Evolutionary conservation across 2,888 invertebrate species (phyloP).

Genomic region (Cephus pygmeus): DNA sequence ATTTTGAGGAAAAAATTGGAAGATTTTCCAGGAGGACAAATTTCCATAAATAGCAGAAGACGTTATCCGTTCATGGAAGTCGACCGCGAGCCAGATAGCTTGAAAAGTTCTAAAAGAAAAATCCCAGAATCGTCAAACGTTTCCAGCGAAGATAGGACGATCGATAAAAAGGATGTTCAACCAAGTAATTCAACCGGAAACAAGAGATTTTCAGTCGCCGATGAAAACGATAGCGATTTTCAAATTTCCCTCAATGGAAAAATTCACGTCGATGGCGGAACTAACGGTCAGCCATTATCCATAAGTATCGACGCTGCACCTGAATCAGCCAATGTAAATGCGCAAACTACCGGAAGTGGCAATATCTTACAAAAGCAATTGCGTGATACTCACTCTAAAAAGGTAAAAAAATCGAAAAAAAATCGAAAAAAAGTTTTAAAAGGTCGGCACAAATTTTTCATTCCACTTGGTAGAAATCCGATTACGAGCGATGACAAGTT

Average conservation of each 20-base stretch:
- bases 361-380: neutral
- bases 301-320: slow-evolving; percentile 41
- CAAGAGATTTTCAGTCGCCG: neutral
- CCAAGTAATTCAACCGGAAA: neutral
- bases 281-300: slow-evolving; percentile 35
- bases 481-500: neutral
- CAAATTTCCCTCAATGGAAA: slow-evolving; percentile 45
- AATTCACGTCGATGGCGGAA: slow-evolving; percentile 41
- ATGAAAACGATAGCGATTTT: slow-evolving; percentile 19
- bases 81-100: neutral
- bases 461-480: neutral
- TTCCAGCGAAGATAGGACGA: neutral
- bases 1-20: neutral
- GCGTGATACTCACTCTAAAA: neutral
- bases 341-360: neutral
- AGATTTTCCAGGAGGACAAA: neutral
- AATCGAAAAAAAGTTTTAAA: neutral
- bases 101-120: neutral
- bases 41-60: slow-evolving; percentile 1
- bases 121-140: neutral
- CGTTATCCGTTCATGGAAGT: neutral
- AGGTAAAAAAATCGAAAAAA: neutral
- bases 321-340: slow-evolving; percentile 3
- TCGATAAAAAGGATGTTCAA: neutral
- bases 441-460: neutral